Evolutionary conservation across 2,888 invertebrate species (phyloP), one percentile per base, ranked within the genome.

Genomic region (Seladonia tumulorum): DNA sequence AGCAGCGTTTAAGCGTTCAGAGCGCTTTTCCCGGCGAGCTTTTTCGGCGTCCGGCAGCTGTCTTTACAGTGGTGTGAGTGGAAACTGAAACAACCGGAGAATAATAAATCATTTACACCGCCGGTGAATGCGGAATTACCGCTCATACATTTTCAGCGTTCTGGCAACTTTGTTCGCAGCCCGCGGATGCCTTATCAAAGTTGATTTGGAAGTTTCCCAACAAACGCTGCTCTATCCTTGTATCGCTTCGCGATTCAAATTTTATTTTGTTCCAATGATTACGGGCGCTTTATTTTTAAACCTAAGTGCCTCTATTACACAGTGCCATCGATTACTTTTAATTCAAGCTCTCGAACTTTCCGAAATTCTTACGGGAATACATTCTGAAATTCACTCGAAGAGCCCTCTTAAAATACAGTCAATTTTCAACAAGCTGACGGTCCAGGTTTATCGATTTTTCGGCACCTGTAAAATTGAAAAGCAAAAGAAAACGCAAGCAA

Each of bases 181-280:
- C 10, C 49, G 60, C 29, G 35, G 45, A 57, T 68, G 76, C 29
- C 86, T 85, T 86, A 85, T 86, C 80, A 86, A 86, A 74, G 74
- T 85, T 81, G 85, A 86, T 85, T 85, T 80, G 85, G 78, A 86
- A 78, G 74, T 85, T 81, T 85, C 77, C 75, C 86, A 86, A 76
- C 76, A 74, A 85, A 84, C 79, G 76, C 57, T n/a, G 42, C 10
- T 53, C n/a, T 2, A 53, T 22, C 10, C 66, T 70, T 14, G 45
- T n/a, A 60, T 25, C 60, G 60, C 60, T 14, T 14, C 25, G 25
- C 14, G 25, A 60, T 60, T 60, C 16, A 25, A 5, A 25, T 60
- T 60, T 25, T 60, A 12, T 7, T 29, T 60, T 29, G 25, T 25
- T 14, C 16, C 60, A 5, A 5, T 14, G 25, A 29, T 25, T 5